Evolutionary conservation across 2,888 invertebrate genomes (phyloP), one percentile per base, ranked within the genome.

Genomic region (Cheilosia vernalis): DNA sequence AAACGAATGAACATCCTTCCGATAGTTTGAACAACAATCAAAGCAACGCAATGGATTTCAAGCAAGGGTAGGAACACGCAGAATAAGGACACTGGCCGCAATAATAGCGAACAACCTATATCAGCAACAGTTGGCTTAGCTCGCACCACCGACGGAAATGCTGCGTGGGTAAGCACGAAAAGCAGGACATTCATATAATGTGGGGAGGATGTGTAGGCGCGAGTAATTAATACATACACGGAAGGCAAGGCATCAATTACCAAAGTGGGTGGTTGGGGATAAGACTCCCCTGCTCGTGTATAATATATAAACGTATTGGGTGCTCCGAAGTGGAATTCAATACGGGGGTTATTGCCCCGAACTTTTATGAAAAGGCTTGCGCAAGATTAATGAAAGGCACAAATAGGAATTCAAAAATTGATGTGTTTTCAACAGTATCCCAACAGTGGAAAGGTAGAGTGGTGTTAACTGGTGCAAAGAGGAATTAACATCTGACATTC

Each of bases 211-310:
- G 74, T 19, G 58, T 44, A 74, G 58, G 44, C 33, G 44, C 33
- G 55, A 70, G 74, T 80, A 74, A 80, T 84, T 74, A 84, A 76
- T 80, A 84, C 61, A 64, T 55, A 33, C 60, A 33, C 69, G 27
- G 47, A 61, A 74, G 84, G 70, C 55, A 49, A 60, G 74, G 74
- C 84, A 64, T 74, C 74, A 80, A 80, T 76, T 76, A 76, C 69
- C 21, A 47, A 42, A 15, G 24, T 10, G 42, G 51, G 51, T 24
- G 61, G 66, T n/a, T 21, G 33, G 21, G 21, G 33, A 51, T 40
- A 30, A 42, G n/a, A 37, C 27, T 30, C 33, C 9, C 33, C 33
- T 33, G 30, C 69, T 63, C 21, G 42, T 74, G 44, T 30, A 74
- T 76, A 55, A 74, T 69, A 42, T 58, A 74, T 74, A 58, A 55